A percentile compares a stretch with the other conserved stretches of the same genome.
Evolutionary conservation across 2,797 vertebrate species (phyloP).

Genomic region (Echeneis naucrates): DNA sequence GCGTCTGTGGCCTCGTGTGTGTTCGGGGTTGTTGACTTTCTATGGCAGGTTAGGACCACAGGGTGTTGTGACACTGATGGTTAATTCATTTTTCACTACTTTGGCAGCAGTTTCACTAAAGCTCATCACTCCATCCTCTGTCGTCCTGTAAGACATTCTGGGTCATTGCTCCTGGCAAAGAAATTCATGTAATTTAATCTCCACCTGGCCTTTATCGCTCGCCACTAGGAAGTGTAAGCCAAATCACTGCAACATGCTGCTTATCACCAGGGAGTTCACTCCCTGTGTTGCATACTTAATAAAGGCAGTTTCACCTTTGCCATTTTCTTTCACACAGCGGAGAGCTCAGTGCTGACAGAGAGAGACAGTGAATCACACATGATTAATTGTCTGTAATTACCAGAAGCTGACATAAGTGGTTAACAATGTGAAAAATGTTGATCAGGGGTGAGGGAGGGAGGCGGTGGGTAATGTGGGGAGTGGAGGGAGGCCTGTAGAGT

Average conservation of each 20-base stretch:
- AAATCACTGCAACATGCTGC: constrained; percentile 64
- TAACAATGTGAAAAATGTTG: constrained; percentile 74
- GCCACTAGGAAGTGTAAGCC: constrained; percentile 74
- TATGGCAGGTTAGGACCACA: constrained; percentile 22
- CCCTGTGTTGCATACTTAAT: constrained; percentile 63
- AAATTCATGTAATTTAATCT: constrained; percentile 81
- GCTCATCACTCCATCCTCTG: constrained; percentile 65
- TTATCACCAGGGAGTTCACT: constrained; percentile 75
- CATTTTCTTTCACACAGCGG: constrained; percentile 33
- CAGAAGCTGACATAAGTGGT: constrained; percentile 75
- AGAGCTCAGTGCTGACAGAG: constrained; percentile 38
- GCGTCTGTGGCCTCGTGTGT: neutral
- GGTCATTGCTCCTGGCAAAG: constrained; percentile 73
- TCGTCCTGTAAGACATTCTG: constrained; percentile 77
- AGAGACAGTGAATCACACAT: constrained; percentile 68
- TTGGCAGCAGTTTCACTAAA: constrained; percentile 64
- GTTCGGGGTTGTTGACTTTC: constrained; percentile 27
- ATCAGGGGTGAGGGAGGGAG: constrained; percentile 55
- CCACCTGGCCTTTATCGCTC: constrained; percentile 76
- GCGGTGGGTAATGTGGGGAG: constrained; percentile 35
- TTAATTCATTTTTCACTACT: constrained; percentile 68
- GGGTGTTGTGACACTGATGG: constrained; percentile 43
- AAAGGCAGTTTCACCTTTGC: constrained; percentile 73
- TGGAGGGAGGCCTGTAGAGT: constrained; percentile 49
- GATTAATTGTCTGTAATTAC: constrained; percentile 78